These are phyloP conservation scores for Malurus cyaneus DNA, from an alignment of 2,113 vertebrate species.

Conservation along the genomic window DNA sequence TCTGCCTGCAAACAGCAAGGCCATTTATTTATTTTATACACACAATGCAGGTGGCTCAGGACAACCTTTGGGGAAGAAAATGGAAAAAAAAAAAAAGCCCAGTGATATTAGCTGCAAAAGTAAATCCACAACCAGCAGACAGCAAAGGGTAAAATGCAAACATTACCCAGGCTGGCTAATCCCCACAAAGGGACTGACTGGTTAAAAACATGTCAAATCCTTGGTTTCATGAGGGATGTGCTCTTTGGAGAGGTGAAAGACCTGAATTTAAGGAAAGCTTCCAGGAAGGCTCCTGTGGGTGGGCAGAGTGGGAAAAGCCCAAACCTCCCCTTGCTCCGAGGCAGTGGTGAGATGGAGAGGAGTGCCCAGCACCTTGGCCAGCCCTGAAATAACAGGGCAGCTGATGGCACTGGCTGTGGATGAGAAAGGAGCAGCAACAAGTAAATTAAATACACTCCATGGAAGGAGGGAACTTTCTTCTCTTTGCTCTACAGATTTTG, in stretches of 20 bases:
- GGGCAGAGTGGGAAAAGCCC: not conserved
- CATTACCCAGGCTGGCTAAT: not conserved
- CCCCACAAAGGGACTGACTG: not conserved
- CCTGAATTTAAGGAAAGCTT: not conserved
- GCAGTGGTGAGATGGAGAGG: not conserved
- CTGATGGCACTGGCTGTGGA: not conserved
- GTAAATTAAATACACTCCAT: rapidly evolving
- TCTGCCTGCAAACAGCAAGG: not conserved
- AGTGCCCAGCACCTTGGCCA: not conserved
- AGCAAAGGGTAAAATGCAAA: not conserved
- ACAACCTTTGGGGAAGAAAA: not conserved
- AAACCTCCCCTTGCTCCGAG: not conserved
- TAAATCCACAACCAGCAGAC: not conserved
- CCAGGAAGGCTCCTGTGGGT: not conserved
- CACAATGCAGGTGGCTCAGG: not conserved
- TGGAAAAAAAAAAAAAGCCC: not conserved
- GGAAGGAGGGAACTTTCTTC: not conserved
- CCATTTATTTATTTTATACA: not conserved
- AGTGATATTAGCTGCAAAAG: not conserved
- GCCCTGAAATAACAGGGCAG: not conserved
- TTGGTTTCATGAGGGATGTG: not conserved
- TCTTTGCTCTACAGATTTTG: not conserved
- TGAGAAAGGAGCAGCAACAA: not conserved
- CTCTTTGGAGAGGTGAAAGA: not conserved
- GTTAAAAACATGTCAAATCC: not conserved